phyloP scores from a whole-genome alignment of 2,888 invertebrate genomes.

The Pachydiplax longipennis region DNA sequence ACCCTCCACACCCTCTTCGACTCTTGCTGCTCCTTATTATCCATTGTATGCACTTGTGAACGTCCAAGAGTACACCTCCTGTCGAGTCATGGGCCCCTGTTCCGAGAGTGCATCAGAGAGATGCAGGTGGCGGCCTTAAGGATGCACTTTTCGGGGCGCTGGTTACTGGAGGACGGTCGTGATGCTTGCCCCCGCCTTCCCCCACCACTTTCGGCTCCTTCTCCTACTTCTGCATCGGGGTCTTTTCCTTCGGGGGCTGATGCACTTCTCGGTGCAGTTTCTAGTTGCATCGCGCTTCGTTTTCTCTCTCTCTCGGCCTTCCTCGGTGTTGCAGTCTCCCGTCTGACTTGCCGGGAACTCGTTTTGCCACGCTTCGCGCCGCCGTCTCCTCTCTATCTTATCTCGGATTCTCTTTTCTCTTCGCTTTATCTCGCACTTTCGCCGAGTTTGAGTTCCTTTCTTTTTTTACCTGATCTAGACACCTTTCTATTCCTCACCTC shows the following conservation, averaged over 20 bases:
- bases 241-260: background rate
- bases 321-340: background rate
- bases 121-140: constrained; percentile 36
- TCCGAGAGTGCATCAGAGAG: constrained; percentile 25
- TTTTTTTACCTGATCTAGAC: too few species aligned
- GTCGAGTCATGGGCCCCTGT: background rate
- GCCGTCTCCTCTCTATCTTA: background rate
- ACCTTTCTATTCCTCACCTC: too few species aligned
- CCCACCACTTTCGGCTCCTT: background rate
- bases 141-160: background rate
- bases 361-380: background rate
- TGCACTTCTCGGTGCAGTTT: background rate
- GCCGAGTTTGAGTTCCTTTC: background rate
- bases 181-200: background rate
- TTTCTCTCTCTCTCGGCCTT: background rate
- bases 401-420: background rate
- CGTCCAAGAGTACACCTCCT: constrained; percentile 30
- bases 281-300: background rate
- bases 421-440: background rate
- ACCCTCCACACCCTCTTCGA: background rate
- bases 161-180: background rate
- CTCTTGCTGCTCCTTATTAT: background rate
- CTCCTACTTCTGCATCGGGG: background rate
- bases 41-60: constrained; percentile 18
- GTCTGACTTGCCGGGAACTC: background rate